Conservation (phyloP, 2,113 vertebrate species). For the Phycodurus eques region DNA sequence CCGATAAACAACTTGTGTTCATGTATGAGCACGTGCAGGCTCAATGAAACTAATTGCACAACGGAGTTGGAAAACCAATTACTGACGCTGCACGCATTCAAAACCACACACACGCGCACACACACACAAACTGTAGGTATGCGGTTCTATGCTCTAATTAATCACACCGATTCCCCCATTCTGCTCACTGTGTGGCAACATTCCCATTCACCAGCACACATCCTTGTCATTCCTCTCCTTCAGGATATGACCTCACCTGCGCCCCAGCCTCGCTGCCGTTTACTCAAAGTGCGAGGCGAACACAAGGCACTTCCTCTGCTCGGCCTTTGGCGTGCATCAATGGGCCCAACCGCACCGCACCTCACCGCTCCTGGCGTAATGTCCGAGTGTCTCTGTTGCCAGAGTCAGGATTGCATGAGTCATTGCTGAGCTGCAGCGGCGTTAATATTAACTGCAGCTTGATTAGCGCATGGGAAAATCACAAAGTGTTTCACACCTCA, state of each 20-base stretch:
- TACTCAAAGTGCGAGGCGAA: constrained; percentile 44
- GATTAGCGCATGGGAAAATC: constrained; percentile 45
- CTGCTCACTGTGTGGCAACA: neutral
- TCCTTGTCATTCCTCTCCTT: neutral
- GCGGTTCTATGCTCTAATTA: neutral
- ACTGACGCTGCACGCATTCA: constrained; percentile 14
- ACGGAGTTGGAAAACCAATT: constrained; percentile 37
- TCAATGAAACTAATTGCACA: constrained; percentile 46
- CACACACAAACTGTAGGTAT: neutral
- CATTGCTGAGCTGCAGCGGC: constrained; percentile 20
- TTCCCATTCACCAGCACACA: neutral
- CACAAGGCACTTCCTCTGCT: constrained; percentile 61
- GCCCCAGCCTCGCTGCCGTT: constrained; percentile 49
- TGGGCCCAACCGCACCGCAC: constrained; percentile 14
- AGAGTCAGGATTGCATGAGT: constrained; percentile 49
- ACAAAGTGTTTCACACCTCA: constrained; percentile 22
- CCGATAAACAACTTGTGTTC: constrained; percentile 48
- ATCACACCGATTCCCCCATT: neutral
- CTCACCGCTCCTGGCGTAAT: constrained; percentile 31
- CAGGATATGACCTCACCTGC: constrained; percentile 42
- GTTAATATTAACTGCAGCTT: constrained; percentile 43
- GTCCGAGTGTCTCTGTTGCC: constrained; percentile 23
- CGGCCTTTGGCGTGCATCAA: constrained; percentile 47
- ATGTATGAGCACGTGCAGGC: constrained; percentile 31
- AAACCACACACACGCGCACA: constrained; percentile 7